phyloP scores from a whole-genome alignment of 2,888 invertebrate species.

The Caenorhabditis wallacei region DNA sequence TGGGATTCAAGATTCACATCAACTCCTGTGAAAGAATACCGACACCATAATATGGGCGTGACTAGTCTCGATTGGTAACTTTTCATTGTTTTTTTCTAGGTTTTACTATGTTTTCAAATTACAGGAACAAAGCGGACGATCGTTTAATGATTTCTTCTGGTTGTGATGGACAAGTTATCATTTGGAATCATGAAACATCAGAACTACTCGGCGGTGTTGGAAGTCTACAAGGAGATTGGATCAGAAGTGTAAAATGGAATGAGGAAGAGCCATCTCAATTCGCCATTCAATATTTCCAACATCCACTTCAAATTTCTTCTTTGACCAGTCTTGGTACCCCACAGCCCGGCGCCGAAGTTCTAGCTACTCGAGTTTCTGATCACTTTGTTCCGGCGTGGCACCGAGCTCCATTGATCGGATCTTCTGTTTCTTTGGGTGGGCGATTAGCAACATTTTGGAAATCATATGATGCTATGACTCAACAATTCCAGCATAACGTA shows the following conservation, averaged over 20 bases:
- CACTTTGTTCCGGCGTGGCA: slow-evolving; percentile 56
- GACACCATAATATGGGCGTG: slow-evolving; percentile 65
- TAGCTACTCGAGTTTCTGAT: slow-evolving; percentile 43
- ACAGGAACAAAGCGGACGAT: slow-evolving; percentile 60
- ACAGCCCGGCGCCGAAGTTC: slow-evolving; percentile 51
- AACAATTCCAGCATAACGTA: slow-evolving; percentile 47
- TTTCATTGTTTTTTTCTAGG: background rate
- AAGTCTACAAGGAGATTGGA: slow-evolving; percentile 65
- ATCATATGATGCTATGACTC: slow-evolving; percentile 43
- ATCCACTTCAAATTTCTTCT: slow-evolving; percentile 63
- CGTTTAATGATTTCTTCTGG: slow-evolving; percentile 66
- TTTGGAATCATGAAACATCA: slow-evolving; percentile 65
- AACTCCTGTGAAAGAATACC: slow-evolving; percentile 62
- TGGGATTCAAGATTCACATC: slow-evolving; percentile 66
- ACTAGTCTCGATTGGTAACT: slow-evolving; percentile 65
- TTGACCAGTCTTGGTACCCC: slow-evolving; percentile 54
- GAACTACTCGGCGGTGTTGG: slow-evolving; percentile 62
- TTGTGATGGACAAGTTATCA: slow-evolving; percentile 64
- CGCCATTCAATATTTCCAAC: slow-evolving; percentile 68
- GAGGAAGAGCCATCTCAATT: slow-evolving; percentile 62
- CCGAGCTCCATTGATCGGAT: slow-evolving; percentile 50
- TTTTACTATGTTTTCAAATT: background rate
- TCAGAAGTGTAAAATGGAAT: slow-evolving; percentile 61
- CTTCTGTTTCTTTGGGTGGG: slow-evolving; percentile 50
- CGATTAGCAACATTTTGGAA: slow-evolving; percentile 51